Evolutionary conservation across 2,113 vertebrate genomes (phyloP).

Genomic region (Pongo pygmaeus): DNA sequence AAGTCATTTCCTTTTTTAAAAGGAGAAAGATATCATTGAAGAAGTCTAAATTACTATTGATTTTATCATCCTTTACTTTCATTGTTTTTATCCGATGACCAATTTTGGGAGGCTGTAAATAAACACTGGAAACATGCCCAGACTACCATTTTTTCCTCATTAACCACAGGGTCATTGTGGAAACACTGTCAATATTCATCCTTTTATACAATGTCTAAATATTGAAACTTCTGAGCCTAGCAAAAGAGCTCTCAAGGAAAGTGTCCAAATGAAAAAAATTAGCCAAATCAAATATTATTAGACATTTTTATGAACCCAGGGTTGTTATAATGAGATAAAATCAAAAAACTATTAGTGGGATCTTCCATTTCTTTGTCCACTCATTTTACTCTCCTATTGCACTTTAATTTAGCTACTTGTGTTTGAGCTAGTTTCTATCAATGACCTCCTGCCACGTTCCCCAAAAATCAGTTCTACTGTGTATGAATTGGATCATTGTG

Average conservation of each 20-base stretch:
- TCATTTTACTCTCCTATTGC: background rate
- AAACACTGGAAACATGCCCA: background rate
- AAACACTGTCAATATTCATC: background rate
- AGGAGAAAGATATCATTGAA: background rate
- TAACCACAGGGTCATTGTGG: background rate
- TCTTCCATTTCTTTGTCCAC: background rate
- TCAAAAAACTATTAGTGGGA: background rate
- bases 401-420: background rate
- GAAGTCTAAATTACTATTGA: background rate
- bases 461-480: background rate
- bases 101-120: background rate
- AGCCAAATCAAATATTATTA: slow-evolving; percentile 46
- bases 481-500: background rate
- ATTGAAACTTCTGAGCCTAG: background rate
- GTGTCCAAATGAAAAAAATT: slow-evolving; percentile 28
- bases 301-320: background rate
- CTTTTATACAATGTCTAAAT: background rate
- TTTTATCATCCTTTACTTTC: background rate
- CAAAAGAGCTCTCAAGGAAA: slow-evolving; percentile 3
- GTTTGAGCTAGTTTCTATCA: background rate
- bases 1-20: background rate
- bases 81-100: background rate
- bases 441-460: background rate
- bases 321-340: slow-evolving; percentile 38
- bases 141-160: background rate